Conservation (phyloP, 1,140 invertebrate genomes). For the Drosophila yakuba region DNA sequence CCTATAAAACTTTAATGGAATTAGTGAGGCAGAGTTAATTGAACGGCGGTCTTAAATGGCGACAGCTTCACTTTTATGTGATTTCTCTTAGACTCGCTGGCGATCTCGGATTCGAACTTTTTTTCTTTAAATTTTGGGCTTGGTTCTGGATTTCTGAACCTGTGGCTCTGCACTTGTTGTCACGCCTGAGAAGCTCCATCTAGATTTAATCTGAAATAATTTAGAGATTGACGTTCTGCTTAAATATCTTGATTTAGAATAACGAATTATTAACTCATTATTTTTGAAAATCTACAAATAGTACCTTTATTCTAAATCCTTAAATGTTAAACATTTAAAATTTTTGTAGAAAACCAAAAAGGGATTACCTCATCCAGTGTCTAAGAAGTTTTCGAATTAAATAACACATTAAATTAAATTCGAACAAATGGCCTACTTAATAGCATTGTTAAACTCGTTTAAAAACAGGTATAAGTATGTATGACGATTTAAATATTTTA, state of each 20-base stretch:
- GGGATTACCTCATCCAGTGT: constrained; percentile 12
- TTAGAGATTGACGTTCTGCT: background rate
- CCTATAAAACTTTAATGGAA: constrained; percentile 50
- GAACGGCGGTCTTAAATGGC: constrained; percentile 30
- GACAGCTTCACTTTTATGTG: constrained; percentile 33
- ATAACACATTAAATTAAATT: constrained; percentile 35
- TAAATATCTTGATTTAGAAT: no score
- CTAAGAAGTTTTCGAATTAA: constrained; percentile 18
- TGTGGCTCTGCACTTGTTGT: constrained; percentile 30
- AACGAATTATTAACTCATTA: no score
- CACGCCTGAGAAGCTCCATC: constrained; percentile 17
- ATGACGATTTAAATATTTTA: constrained; percentile 23
- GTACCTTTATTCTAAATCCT: background rate
- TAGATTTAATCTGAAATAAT: constrained; percentile 20
- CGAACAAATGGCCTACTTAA: constrained; percentile 27
- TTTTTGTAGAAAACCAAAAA: background rate
- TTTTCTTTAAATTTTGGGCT: background rate
- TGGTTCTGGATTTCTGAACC: constrained; percentile 12
- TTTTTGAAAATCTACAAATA: no score
- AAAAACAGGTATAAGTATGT: background rate
- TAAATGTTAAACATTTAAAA: background rate
- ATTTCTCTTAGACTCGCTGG: constrained; percentile 9
- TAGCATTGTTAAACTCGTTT: constrained; percentile 18
- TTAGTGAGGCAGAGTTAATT: constrained; percentile 46
- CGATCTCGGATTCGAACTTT: background rate